Evolutionary conservation across 2,888 invertebrate genomes (phyloP).

Genomic region (Latrodectus elegans): DNA sequence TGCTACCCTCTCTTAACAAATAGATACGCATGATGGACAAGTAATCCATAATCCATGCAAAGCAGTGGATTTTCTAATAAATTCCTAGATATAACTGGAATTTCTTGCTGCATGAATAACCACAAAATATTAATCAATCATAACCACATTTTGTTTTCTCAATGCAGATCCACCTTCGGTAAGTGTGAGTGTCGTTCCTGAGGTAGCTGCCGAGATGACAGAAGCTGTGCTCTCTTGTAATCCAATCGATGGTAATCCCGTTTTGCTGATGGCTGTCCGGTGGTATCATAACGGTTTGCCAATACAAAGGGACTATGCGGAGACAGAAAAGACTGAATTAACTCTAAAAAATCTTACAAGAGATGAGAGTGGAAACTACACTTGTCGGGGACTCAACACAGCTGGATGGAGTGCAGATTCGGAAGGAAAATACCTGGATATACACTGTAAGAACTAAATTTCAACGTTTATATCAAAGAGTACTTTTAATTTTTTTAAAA

Average conservation of each 20-base stretch:
- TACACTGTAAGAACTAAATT: constrained; percentile 81
- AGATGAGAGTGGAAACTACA: constrained; percentile 93
- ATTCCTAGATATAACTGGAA: no score
- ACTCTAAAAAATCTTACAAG: constrained; percentile 88
- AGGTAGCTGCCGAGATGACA: constrained; percentile 85
- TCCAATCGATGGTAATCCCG: constrained; percentile 86
- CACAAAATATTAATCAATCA: neutral
- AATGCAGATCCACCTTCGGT: constrained; percentile 71
- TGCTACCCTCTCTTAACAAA: no score
- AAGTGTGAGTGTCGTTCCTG: constrained; percentile 81
- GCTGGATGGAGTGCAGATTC: constrained; percentile 92
- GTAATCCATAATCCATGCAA: no score
- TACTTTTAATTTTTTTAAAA: no score
- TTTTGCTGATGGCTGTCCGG: constrained; percentile 82
- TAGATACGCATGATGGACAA: no score
- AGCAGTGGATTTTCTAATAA: no score
- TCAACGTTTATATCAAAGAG: no score
- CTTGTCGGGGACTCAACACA: constrained; percentile 91
- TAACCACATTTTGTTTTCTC: neutral
- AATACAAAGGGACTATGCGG: constrained; percentile 17
- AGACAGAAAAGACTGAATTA: constrained; percentile 82
- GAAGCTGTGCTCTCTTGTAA: constrained; percentile 86
- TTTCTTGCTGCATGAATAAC: no score
- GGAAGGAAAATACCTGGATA: constrained; percentile 84
- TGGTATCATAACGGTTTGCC: constrained; percentile 88